A percentile compares a stretch with the other conserved stretches of the same genome.
Evolutionary conservation across 2,113 vertebrate species (phyloP).

Genomic region (Athene noctua): DNA sequence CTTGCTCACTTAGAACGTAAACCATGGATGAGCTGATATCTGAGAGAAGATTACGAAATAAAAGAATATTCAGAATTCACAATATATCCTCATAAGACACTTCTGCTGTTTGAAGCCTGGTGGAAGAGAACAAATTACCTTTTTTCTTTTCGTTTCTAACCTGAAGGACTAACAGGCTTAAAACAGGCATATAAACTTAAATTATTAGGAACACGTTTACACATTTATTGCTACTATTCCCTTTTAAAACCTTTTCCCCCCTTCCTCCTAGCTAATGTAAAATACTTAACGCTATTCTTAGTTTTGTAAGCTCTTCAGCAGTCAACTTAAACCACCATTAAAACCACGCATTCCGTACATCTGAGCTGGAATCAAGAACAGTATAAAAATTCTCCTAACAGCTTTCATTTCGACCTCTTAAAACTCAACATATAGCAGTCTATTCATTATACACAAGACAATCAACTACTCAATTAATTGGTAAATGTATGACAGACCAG

Average conservation of each 20-base stretch:
- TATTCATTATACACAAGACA: neutral
- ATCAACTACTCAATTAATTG: neutral
- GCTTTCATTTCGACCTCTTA: neutral
- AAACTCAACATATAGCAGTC: neutral
- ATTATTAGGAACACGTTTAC: neutral
- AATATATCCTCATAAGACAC: neutral
- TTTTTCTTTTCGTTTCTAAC: neutral
- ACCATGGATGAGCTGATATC: neutral
- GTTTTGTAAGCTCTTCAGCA: neutral
- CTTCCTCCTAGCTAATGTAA: neutral
- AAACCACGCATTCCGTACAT: neutral
- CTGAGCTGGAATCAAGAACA: neutral
- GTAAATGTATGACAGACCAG: neutral
- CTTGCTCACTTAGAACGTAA: neutral
- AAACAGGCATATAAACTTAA: neutral
- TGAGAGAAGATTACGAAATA: neutral
- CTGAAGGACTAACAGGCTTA: neutral
- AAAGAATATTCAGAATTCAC: neutral
- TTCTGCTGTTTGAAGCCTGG: neutral
- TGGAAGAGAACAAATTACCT: neutral
- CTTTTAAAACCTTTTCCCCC: neutral
- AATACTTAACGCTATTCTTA: neutral
- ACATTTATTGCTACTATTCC: neutral
- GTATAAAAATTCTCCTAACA: neutral
- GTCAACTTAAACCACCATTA: neutral